A percentile compares a stretch with the other conserved stretches of the same genome.
Evolutionary conservation across 2,113 vertebrate genomes (phyloP).

Genomic region (Felis catus): DNA sequence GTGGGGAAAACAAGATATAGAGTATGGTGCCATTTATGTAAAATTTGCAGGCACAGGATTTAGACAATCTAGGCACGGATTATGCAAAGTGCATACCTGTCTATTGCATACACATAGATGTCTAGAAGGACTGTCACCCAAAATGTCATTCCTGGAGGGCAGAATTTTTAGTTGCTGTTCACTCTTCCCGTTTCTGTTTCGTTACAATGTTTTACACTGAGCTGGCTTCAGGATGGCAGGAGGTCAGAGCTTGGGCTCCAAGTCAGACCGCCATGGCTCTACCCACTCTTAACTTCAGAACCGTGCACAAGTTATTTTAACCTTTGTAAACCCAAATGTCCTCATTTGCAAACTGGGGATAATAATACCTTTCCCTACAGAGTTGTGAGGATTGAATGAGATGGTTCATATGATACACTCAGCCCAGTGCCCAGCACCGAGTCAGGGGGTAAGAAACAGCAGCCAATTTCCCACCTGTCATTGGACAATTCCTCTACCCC

Average conservation of each 20-base stretch:
- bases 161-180: neutral
- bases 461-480: neutral
- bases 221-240: neutral
- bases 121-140: neutral
- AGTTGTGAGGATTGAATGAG: neutral
- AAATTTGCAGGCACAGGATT: neutral
- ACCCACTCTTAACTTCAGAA: neutral
- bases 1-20: rapidly evolving
- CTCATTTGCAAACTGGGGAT: neutral
- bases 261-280: neutral
- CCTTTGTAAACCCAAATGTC: neutral
- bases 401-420: neutral
- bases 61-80: neutral
- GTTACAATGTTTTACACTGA: neutral
- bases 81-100: neutral
- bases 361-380: neutral
- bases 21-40: neutral
- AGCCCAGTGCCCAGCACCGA: neutral
- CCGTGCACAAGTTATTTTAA: neutral
- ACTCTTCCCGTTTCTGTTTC: neutral
- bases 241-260: neutral
- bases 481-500: neutral
- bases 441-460: neutral
- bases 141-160: neutral
- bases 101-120: neutral